Evolutionary conservation across 2,113 vertebrate genomes (phyloP).

Genomic region (Nyctereutes procyonoides): DNA sequence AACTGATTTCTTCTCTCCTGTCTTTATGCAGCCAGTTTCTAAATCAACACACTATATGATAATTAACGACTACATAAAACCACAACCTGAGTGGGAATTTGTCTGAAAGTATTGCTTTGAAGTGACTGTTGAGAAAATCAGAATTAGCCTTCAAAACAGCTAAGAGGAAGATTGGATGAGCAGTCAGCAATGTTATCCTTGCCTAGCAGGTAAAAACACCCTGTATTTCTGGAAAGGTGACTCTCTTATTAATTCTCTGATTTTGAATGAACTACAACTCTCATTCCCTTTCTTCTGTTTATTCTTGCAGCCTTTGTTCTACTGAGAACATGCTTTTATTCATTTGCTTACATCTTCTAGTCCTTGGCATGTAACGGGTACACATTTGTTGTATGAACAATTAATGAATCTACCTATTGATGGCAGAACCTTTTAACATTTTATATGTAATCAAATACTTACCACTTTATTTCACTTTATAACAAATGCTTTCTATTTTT

Average conservation of each 20-base stretch:
- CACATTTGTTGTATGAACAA: not conserved
- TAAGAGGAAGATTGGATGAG: not conserved
- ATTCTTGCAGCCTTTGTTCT: not conserved
- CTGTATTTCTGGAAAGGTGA: not conserved
- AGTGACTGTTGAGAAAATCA: not conserved
- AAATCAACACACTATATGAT: not conserved
- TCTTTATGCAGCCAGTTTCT: not conserved
- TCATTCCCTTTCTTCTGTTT: not conserved
- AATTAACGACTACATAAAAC: not conserved
- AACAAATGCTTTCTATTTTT: not conserved
- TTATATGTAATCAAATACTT: not conserved
- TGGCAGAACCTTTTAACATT: not conserved
- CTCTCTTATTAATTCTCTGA: not conserved
- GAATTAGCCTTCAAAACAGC: not conserved
- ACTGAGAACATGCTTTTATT: not conserved
- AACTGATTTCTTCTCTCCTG: constrained; percentile 44
- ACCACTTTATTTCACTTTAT: not conserved
- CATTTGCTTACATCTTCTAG: not conserved
- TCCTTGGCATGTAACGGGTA: not conserved
- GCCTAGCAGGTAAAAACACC: not conserved
- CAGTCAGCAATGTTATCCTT: not conserved
- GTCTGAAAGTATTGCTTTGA: constrained; percentile 1
- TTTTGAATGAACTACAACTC: not conserved
- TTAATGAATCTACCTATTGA: not conserved
- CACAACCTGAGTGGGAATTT: not conserved